These are phyloP conservation scores for Leptoteleia sp. DNA, from an alignment of 1,140 invertebrate genomes.

Conservation along the genomic window DNA sequence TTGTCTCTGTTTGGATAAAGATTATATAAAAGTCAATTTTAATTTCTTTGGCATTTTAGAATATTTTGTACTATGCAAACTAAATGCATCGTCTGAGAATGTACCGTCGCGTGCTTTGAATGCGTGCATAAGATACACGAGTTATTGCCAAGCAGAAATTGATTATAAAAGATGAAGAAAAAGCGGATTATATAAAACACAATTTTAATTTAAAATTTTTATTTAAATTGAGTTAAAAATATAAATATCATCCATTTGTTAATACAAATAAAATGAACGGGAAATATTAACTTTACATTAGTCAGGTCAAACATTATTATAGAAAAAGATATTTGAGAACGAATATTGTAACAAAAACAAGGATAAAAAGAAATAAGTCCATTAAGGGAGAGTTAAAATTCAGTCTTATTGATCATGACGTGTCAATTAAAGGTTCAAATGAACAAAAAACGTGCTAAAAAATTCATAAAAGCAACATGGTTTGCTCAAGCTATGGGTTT, in stretches of 20 bases:
- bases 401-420: conserved; percentile 47
- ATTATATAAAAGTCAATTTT: conserved; percentile 58
- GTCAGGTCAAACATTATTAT: no score
- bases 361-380: no score
- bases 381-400: no score
- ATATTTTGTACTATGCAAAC: conserved; percentile 53
- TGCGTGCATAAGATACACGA: neutral
- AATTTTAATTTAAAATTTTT: no score
- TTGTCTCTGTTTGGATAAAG: conserved; percentile 33
- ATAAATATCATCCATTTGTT: conserved; percentile 3
- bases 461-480: no score
- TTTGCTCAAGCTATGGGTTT: no score
- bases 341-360: no score
- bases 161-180: conserved; percentile 6
- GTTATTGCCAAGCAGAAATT: conserved; percentile 37
- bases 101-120: conserved; percentile 2
- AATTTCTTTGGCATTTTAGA: conserved; percentile 23
- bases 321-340: no score
- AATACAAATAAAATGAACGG: conserved; percentile 23
- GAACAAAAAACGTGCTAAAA: neutral
- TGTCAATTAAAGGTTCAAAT: no score
- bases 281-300: no score
- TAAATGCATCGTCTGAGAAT: conserved; percentile 41
- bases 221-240: no score
- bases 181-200: conserved; percentile 10